Percentiles rank a stretch among this genome's conserved stretches.
phyloP scores from a whole-genome alignment of 1,140 invertebrate species.

The Diabrotica undecimpunctata region DNA sequence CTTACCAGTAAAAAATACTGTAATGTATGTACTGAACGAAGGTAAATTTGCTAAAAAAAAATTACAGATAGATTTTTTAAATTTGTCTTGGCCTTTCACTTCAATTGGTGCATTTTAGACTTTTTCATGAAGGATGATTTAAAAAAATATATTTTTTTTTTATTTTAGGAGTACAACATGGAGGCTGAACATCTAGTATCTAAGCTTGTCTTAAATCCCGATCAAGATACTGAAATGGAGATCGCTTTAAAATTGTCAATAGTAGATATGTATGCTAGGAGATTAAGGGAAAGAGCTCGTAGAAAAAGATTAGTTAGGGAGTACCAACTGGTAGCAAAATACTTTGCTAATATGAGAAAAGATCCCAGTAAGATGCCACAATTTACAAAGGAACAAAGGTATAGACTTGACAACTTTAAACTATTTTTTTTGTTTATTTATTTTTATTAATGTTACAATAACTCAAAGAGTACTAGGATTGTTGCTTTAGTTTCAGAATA shows the following conservation, averaged over 20 bases:
- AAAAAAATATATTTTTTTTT: neutral
- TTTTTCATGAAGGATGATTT: no score
- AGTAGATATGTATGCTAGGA: slow-evolving; percentile 85
- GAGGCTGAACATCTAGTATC: slow-evolving; percentile 87
- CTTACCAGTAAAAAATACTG: no score
- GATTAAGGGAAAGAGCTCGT: slow-evolving; percentile 79
- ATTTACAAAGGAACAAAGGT: slow-evolving; percentile 72
- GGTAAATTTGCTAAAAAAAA: no score
- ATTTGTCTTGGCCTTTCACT: no score
- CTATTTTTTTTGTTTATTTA: no score
- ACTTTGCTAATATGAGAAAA: slow-evolving; percentile 64
- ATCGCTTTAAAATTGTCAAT: slow-evolving; percentile 73
- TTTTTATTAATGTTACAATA: no score
- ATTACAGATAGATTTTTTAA: no score
- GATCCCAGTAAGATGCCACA: slow-evolving; percentile 58
- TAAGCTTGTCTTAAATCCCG: slow-evolving; percentile 67
- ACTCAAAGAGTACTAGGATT: no score
- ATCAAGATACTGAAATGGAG: slow-evolving; percentile 87
- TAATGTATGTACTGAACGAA: no score
- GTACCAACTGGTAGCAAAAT: slow-evolving; percentile 78
- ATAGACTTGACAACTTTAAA: neutral
- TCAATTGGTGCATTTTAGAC: no score
- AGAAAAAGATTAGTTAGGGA: slow-evolving; percentile 84
- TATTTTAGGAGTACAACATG: slow-evolving; percentile 79
- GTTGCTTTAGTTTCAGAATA: no score